Evolutionary conservation across 2,113 vertebrate genomes (phyloP).

Genomic region (Erinaceus europaeus): DNA sequence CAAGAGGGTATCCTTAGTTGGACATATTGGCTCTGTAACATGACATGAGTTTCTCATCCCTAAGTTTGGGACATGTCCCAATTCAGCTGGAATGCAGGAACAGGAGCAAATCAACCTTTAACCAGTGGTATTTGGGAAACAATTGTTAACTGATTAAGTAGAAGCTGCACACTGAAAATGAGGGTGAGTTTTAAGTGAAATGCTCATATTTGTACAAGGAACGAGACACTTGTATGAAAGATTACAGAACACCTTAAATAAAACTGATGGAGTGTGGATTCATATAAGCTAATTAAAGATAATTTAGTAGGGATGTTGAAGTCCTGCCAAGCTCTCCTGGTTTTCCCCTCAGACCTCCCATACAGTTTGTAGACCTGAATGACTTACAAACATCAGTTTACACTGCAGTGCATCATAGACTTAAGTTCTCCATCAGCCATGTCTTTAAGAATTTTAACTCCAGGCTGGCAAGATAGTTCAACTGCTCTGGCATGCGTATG

Average conservation of each 20-base stretch:
- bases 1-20: constrained; percentile 54
- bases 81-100: background rate
- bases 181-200: constrained; percentile 7
- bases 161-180: constrained; percentile 58
- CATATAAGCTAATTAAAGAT: background rate
- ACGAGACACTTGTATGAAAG: background rate
- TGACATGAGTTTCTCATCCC: background rate
- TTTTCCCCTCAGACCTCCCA: background rate
- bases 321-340: background rate
- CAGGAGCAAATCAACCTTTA: background rate
- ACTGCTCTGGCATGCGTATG: too few relatives aligned
- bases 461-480: too few relatives aligned
- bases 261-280: background rate
- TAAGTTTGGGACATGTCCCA: background rate
- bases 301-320: background rate
- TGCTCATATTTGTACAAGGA: background rate
- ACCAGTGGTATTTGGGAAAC: constrained; percentile 30
- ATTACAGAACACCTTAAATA: background rate
- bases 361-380: too few relatives aligned
- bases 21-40: background rate
- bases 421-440: too few relatives aligned
- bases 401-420: background rate
- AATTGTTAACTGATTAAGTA: constrained; percentile 61
- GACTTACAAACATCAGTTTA: too few relatives aligned
- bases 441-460: too few relatives aligned